These are phyloP conservation scores for Oligia latruncula DNA, from an alignment of 2,888 invertebrate genomes.

Conservation along the genomic window DNA sequence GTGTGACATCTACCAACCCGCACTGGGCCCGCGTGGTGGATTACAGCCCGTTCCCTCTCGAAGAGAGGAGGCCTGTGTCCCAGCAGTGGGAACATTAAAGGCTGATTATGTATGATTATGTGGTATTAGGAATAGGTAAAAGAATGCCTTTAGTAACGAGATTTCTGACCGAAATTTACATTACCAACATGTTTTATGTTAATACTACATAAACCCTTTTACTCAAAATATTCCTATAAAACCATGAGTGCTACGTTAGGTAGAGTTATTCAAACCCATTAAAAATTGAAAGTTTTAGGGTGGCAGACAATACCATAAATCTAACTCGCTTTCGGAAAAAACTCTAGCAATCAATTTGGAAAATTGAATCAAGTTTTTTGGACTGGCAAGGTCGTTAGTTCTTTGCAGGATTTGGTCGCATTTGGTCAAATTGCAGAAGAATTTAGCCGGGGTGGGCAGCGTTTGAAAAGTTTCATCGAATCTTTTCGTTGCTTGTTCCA, in stretches of 20 bases:
- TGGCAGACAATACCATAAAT: constrained; percentile 9
- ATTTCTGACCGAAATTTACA: constrained; percentile 5
- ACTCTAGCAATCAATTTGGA: constrained; percentile 20
- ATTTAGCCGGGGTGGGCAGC: background rate
- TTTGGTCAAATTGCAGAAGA: background rate
- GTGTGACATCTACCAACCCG: too few species aligned
- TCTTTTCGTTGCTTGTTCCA: background rate
- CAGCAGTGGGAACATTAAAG: too few species aligned
- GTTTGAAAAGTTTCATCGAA: background rate
- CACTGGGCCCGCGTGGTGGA: too few species aligned
- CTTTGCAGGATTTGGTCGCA: constrained; percentile 3
- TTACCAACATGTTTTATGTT: constrained; percentile 25
- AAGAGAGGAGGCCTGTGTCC: too few species aligned
- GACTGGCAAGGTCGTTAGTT: constrained; percentile 15
- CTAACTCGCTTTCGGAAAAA: constrained; percentile 17
- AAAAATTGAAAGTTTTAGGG: constrained; percentile 16
- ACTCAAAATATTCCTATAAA: constrained; percentile 19
- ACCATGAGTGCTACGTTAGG: constrained; percentile 16
- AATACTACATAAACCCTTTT: constrained; percentile 38
- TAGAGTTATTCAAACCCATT: constrained; percentile 8
- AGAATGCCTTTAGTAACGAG: background rate
- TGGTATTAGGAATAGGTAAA: background rate
- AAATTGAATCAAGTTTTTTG: constrained; percentile 12
- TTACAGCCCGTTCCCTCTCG: too few species aligned
- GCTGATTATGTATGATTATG: too few species aligned